phyloP scores from a whole-genome alignment of 2,797 vertebrate genomes.

The Galagoides demidoff region DNA sequence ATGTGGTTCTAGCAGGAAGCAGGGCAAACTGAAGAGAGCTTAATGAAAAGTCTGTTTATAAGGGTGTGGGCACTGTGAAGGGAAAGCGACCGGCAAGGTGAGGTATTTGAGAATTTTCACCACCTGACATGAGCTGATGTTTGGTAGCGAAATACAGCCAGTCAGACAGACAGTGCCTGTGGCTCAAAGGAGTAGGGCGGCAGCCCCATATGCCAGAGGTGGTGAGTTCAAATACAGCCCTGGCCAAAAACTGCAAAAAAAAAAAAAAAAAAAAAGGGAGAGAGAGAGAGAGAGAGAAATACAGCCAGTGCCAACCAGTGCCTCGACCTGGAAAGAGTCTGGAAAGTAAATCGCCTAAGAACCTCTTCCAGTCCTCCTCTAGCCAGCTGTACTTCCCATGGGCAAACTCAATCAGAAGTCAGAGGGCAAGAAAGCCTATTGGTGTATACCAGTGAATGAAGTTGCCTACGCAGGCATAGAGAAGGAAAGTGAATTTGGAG shows the following conservation, averaged over 20 bases:
- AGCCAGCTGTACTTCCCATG: not conserved
- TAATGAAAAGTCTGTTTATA: not conserved
- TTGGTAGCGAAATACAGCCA: not conserved
- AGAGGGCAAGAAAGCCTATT: not conserved
- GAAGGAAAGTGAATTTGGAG: not conserved
- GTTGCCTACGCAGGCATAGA: not conserved
- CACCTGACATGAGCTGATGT: not conserved
- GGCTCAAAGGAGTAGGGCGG: too few species aligned
- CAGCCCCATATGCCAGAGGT: too few species aligned
- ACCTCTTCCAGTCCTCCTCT: not conserved
- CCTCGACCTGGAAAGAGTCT: not conserved
- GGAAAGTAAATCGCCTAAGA: not conserved
- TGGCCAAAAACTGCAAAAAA: too few species aligned
- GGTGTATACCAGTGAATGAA: not conserved
- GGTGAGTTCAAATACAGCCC: too few species aligned
- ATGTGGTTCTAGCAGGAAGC: not conserved
- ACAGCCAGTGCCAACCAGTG: not conserved
- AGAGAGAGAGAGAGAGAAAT: too few species aligned
- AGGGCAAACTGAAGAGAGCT: not conserved
- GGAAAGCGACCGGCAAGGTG: not conserved
- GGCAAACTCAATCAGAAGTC: not conserved
- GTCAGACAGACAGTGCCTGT: too few species aligned
- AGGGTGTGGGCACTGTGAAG: not conserved
- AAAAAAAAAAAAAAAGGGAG: too few species aligned
- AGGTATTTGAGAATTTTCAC: not conserved